Evolutionary conservation across 1,140 invertebrate genomes (phyloP), one percentile per base, ranked within the genome.

Genomic region (Lasioglossum baleicum): DNA sequence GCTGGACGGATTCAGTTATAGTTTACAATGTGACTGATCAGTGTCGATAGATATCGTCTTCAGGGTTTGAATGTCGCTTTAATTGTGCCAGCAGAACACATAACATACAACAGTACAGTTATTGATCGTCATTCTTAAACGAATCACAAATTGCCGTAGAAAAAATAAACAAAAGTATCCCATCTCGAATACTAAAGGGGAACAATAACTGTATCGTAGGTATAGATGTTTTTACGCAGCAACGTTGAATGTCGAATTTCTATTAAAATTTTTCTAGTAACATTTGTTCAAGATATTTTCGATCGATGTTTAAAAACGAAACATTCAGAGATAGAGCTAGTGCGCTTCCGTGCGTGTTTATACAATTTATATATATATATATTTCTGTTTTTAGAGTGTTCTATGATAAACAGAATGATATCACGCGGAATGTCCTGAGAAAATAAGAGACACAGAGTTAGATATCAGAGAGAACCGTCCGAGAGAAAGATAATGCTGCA

Each of bases 401-500:
- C 20, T 17, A 70, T n/a, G 22, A 58, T n/a, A 58, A 26, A 70
- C 56, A 31, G 53, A 70, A 70, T 58, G 68, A 48, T 35, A 35
- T 35, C 7, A 40, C 35, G 8, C 51, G 53, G 10, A 40, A 56
- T 56, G 51, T 70, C 48, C 22, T 13, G 8, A n/a, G 22, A 51
- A 35, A 73, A 65, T 65, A 48, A 64, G 48, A 61, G n/a, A 58
- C 17, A 44, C 8, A 53, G 8, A 68, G 44, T 69, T 69, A 71
- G 42, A 70, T 11, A 42, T 66, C 56, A 61, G 10, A 70, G 10
- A 70, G 53, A 71, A 76, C 53, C 75, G 53, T 66, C 51, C 56
- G 35, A 86, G 72, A 85, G 86, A 87, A 84, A 90, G 88, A 88
- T 87, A 91, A 90, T 90, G 86, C 81, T 90, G 87, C 90, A 92